These are phyloP conservation scores for Melanotaenia boesemani DNA, from an alignment of 2,797 vertebrate genomes.

Conservation along the genomic window DNA sequence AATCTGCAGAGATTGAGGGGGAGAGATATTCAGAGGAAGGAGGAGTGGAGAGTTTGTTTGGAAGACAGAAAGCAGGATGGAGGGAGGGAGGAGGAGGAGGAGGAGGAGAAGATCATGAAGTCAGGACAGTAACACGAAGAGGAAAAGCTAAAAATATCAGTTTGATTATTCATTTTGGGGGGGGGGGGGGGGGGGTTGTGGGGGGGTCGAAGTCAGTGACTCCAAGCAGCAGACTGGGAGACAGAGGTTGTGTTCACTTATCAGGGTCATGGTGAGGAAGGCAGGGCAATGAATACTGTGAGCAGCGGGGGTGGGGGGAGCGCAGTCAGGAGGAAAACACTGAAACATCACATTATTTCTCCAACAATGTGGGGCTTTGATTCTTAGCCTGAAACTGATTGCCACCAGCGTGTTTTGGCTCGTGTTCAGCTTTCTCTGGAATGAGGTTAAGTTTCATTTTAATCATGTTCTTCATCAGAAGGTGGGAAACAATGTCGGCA, in stretches of 20 bases:
- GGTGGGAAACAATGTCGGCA: background rate
- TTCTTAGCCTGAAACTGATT: conserved; percentile 8
- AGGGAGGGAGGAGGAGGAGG: background rate
- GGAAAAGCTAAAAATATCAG: conserved; percentile 68
- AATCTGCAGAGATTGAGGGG: conserved; percentile 79
- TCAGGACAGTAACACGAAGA: conserved; percentile 64
- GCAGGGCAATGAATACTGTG: conserved; percentile 48
- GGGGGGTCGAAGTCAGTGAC: conserved; percentile 62
- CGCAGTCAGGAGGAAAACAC: conserved; percentile 45
- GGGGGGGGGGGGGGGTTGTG: conserved; percentile 43
- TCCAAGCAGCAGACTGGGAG: conserved; percentile 58
- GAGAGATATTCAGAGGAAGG: conserved; percentile 11
- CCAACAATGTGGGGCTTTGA: conserved; percentile 31
- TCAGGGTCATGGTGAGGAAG: conserved; percentile 21
- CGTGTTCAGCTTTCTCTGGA: background rate
- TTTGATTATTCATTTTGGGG: conserved; percentile 69
- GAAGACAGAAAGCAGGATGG: conserved; percentile 3
- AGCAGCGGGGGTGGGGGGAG: conserved; percentile 26
- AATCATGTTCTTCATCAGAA: background rate
- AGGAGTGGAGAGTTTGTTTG: background rate
- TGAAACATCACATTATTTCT: conserved; percentile 24
- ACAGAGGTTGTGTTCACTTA: conserved; percentile 50
- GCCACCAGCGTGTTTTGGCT: background rate
- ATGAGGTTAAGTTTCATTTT: conserved; percentile 7
- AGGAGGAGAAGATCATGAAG: conserved; percentile 44